Base-by-base conservation (phyloP, 92 coral and sea anemone genomes). In the Phymanthus crucifer region DNA sequence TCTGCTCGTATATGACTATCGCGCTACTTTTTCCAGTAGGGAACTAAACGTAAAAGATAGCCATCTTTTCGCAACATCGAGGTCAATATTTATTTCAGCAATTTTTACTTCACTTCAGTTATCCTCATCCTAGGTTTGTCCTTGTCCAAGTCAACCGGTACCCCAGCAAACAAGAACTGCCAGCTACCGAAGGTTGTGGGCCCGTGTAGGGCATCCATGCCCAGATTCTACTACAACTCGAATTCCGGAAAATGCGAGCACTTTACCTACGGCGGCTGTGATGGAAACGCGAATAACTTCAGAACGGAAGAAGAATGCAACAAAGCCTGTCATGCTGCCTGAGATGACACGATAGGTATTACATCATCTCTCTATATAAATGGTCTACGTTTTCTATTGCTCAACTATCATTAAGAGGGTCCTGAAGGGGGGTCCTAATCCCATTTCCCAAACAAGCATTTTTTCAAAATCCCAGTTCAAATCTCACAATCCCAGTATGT, bases 221-320 rank as follows among this genome's bases (percentile, higher is more conserved):
- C 83, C 11, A 80, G 89, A 81, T 87, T 71, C 69, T 87, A 71
- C 86, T 83, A 40, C 84, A 84, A 90, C 69, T 78, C 83, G 0
- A 67, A 83, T 7, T 70, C 78, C 11, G 79, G 87, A 35, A 81
- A 82, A 35, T 90, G 94, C 76, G 89, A 90, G 43, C 0, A 56
- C 32, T 90, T 90, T 67, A 52, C 78, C n/a, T 90, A 83, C 45
- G 94, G 94, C 36, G 94, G 94, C 66, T 90, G 94, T 45, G 77
- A 32, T 1, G 86, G 80, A 7, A 90, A 90, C 73, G 74, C 23
- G 13, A 90, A 90, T 68, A 90, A 90, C 75, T 87, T 87, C 74
- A 47, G 27, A 32, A 83, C 88, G 8, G 76, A 61, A 64, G 89
- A 83, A 23, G 79, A 77, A 23, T 90, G 94, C 81, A 89, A 84